Evolutionary conservation across 2,797 vertebrate genomes (phyloP), one percentile per base, ranked within the genome.

Genomic region (Sebastes steindachneri): DNA sequence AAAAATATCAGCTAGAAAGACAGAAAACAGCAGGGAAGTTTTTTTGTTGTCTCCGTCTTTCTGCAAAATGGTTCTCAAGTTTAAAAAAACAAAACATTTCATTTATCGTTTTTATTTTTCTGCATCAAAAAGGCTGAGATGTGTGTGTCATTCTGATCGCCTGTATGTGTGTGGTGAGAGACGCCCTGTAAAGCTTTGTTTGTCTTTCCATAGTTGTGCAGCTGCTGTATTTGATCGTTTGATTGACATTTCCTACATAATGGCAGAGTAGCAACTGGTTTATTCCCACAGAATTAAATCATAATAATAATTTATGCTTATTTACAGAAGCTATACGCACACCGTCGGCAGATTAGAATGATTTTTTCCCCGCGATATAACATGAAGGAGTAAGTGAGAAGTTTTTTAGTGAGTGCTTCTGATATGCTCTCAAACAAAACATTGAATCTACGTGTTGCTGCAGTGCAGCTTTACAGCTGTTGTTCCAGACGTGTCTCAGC

Each of bases 141-240:
- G 62, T 53, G 19, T 33, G 41, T 74, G 66, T 59, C 14, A 29
- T 35, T 37, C 12, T 65, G 29, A 15, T 37, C 54, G 28, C 7
- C 11, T 26, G 3, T 41, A 15, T 41, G 14, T 53, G 7, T 41
- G 33, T 23, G 15, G 28, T 29, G 75, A 19, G 37, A 4, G 31
- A 57, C 48, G 59, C 7, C 14, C 17, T 33, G n/a, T 21, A 67
- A 59, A 78, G 65, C 75, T 60, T 19, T 90, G 83, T 92, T 91
- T 90, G 87, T 84, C 85, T 85, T 86, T 88, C 86, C 72, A 77
- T 33, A 26, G 53, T 15, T 28, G 31, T 69, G 45, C 91, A 92
- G 88, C 88, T 89, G 89, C 75, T 77, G 57, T 64, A 66, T 80
- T 62, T 68, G 63, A 78, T 67, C n/a, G 68, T 86, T 77, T 77